Evolutionary conservation across 2,888 invertebrate species (phyloP).

Genomic region (Caenorhabditis afra): DNA sequence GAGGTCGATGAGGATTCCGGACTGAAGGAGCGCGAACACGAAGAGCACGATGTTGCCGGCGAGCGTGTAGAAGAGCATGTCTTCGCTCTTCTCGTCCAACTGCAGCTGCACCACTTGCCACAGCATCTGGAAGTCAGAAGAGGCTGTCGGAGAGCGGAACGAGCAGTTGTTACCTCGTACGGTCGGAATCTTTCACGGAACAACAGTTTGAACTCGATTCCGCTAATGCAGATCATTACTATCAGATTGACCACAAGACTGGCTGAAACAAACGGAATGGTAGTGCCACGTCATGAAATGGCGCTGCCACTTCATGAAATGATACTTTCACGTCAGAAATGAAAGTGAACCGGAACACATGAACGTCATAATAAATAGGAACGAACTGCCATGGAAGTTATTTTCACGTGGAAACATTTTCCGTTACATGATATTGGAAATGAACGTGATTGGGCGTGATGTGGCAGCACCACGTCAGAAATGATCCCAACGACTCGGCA

Average conservation of each 20-base stretch:
- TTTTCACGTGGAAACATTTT: too few species aligned
- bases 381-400: too few species aligned
- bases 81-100: constrained; percentile 70
- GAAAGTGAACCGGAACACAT: too few species aligned
- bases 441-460: too few species aligned
- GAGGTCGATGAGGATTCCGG: constrained; percentile 61
- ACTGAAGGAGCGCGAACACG: constrained; percentile 66
- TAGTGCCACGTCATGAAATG: too few species aligned
- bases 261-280: constrained; percentile 21
- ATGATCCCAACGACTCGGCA: too few species aligned
- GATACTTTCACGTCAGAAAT: too few species aligned
- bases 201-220: constrained; percentile 63
- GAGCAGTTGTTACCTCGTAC: constrained; percentile 55
- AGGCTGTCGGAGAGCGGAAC: too few species aligned
- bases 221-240: constrained; percentile 60
- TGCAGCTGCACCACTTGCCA: constrained; percentile 74
- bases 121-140: constrained; percentile 57
- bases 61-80: constrained; percentile 61
- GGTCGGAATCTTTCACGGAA: constrained; percentile 63
- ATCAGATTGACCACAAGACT: constrained; percentile 54
- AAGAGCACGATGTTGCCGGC: constrained; percentile 64
- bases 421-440: too few species aligned
- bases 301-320: too few species aligned
- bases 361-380: too few species aligned
- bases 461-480: too few species aligned